Evolutionary conservation across 2,888 invertebrate species (phyloP), one percentile per base, ranked within the genome.

Genomic region (Patella pellucida): DNA sequence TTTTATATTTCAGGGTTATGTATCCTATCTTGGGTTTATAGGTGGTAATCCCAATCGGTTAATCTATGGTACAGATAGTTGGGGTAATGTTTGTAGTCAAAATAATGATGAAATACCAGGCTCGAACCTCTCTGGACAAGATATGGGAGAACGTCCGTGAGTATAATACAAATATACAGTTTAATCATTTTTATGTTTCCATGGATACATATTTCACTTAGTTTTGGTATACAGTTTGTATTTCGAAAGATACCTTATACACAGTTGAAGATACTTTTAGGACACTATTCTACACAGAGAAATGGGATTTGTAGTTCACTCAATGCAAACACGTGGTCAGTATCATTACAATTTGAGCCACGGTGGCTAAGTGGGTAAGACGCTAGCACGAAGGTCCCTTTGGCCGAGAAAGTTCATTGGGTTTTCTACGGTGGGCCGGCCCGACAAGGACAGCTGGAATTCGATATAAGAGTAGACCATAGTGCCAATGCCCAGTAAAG

Each of bases 31-130:
- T 15, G 83, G 83, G 5, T 78, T 84, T 12, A 76, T 72, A 11
- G 76, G 83, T 52, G 87, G 87, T 14, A 83, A 86, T 72, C 86
- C 86, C 0, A 81, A 83, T 52, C 80, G 85, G 16, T 81, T 88
- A 19, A 76, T 86, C 31, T 85, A 86, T 78, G 87, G 87, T n/a
- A 81, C 82, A 11, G 87, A 88, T 74, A 88, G 87, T 72, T 88
- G 83, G 79, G 87, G 87, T 3, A 87, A 98, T 89, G 96, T 96
- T 54, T 98, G 98, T 91, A 97, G 97, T 23, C 94, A 95, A 23
- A 93, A 94, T 84, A 97, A 97, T 90, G 75, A 82, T 81, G 94
- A 93, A 81, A 94, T 95, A 79, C 94, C 94, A 4, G 93, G 94
- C 80, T 93, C 94, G 86, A 94, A 94, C 9, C 90, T 95, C 67